Conservation (phyloP, 1,140 invertebrate species). For the Drosophila tropicalis region DNA sequence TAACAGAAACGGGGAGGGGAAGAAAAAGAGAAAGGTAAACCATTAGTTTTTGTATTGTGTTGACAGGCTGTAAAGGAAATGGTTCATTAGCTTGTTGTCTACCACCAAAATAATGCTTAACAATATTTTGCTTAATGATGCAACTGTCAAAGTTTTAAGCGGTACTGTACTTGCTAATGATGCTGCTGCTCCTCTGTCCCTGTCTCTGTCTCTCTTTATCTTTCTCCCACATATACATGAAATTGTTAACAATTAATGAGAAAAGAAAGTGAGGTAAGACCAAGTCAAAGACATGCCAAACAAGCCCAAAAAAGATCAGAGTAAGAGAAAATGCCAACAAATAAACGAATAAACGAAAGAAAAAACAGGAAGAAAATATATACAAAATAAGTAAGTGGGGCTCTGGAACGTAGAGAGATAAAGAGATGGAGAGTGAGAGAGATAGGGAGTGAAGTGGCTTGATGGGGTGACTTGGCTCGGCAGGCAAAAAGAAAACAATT, state of each 20-base stretch:
- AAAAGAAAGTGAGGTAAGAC: neutral
- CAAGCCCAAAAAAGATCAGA: constrained; percentile 44
- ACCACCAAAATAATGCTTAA: neutral
- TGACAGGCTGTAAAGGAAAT: constrained; percentile 36
- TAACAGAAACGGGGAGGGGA: neutral
- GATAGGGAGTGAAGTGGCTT: neutral
- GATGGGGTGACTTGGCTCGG: neutral
- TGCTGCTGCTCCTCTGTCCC: constrained; percentile 11
- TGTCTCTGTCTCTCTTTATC: neutral
- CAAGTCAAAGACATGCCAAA: constrained; percentile 49
- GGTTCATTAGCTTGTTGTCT: constrained; percentile 3
- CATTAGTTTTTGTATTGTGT: constrained; percentile 46
- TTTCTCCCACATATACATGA: neutral
- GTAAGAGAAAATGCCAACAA: constrained; percentile 5
- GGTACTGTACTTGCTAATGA: constrained; percentile 45
- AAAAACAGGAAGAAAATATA: constrained; percentile 9
- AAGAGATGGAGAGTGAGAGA: neutral
- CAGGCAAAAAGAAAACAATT: constrained; percentile 66
- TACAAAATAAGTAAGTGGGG: constrained; percentile 10
- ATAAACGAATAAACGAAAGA: constrained; percentile 10
- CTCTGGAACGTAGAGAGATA: neutral
- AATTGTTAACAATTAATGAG: neutral
- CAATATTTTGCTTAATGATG: constrained; percentile 51
- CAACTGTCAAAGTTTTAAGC: constrained; percentile 68
- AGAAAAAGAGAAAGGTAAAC: constrained; percentile 10